These are phyloP conservation scores for Cordylochernes scorpioides DNA, from an alignment of 2,888 invertebrate genomes.

Conservation along the genomic window DNA sequence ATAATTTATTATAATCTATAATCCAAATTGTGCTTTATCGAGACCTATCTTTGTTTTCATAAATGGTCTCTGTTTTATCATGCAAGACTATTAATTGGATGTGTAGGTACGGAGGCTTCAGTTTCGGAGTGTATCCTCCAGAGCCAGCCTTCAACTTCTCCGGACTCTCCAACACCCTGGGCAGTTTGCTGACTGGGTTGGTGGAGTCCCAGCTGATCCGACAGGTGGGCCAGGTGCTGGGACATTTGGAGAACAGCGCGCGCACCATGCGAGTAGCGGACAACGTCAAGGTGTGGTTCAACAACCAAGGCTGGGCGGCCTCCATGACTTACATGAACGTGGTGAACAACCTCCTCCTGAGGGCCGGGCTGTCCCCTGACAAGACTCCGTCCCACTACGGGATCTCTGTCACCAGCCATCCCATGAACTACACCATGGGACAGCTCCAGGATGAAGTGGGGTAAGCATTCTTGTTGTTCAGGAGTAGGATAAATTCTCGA, in stretches of 20 bases:
- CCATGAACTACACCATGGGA: conserved; percentile 44
- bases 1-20: no score
- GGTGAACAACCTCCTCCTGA: conserved; percentile 36
- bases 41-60: no score
- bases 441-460: conserved; percentile 39
- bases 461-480: conserved; percentile 33
- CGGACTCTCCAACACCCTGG: conserved; percentile 7
- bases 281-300: conserved; percentile 43
- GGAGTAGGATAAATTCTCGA: no score
- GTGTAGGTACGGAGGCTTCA: conserved; percentile 16
- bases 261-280: neutral
- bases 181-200: no score
- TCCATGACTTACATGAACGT: conserved; percentile 44
- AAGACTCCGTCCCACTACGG: conserved; percentile 22
- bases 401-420: conserved; percentile 47
- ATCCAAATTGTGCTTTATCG: no score
- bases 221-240: no score
- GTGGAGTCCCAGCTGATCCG: no score
- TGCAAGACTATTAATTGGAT: neutral
- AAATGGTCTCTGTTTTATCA: no score
- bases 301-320: conserved; percentile 63
- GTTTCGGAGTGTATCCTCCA: conserved; percentile 16
- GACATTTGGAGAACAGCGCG: no score
- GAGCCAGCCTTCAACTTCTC: conserved; percentile 11
- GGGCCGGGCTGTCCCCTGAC: conserved; percentile 17